These are phyloP conservation scores for Stylophora pistillata DNA, from an alignment of 64 coral and sea anemone species.

Conservation along the genomic window DNA sequence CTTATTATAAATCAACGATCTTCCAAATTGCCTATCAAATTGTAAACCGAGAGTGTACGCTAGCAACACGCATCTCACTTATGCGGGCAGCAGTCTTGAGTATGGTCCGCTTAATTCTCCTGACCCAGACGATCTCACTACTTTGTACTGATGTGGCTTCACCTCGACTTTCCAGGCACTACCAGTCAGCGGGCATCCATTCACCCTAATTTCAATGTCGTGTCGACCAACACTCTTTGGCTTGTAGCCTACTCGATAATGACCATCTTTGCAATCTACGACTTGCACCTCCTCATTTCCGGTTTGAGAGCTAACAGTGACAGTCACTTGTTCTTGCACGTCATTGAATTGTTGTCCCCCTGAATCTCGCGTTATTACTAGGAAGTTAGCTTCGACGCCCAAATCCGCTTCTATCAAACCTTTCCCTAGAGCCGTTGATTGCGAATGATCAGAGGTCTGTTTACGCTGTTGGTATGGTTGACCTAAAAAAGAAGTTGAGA, in stretches of 20 bases:
- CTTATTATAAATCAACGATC: no score
- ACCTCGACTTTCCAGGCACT: neutral
- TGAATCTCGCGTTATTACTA: no score
- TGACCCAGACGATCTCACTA: neutral
- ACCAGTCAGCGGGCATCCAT: neutral
- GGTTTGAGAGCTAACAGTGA: neutral
- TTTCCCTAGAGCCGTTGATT: neutral
- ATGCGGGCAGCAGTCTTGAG: no score
- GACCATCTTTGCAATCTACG: neutral
- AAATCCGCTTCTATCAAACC: neutral
- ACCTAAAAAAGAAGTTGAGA: no score
- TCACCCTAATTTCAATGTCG: neutral
- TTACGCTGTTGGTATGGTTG: no score
- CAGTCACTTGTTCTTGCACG: neutral
- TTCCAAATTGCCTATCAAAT: no score
- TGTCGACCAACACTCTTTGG: neutral
- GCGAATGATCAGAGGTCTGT: neutral
- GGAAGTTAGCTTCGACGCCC: neutral
- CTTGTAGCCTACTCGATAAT: neutral
- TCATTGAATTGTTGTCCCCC: neutral
- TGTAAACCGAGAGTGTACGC: no score
- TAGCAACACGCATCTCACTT: no score
- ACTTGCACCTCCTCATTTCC: slow-evolving; percentile 1
- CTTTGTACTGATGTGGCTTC: slow-evolving; percentile 16
- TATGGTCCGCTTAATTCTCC: neutral